A percentile compares a stretch with the other conserved stretches of the same genome.
phyloP scores from a whole-genome alignment of 2,888 invertebrate genomes.

The Thymelicus sylvestris region DNA sequence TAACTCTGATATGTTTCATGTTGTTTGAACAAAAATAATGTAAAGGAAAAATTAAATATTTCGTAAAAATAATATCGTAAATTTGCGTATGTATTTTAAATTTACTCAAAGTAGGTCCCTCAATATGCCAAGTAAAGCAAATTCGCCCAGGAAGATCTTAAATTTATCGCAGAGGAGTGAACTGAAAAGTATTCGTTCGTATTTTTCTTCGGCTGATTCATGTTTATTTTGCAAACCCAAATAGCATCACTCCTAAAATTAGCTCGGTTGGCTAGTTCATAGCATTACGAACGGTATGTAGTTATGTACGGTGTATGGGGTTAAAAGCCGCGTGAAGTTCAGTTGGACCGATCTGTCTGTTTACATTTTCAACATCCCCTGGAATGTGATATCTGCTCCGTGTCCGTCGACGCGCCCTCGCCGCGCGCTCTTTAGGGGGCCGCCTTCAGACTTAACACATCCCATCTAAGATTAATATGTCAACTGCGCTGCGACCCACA shows the following conservation, averaged over 20 bases:
- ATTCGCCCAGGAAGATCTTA: neutral
- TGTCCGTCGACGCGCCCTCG: conserved; percentile 34
- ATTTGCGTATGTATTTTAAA: too few relatives aligned
- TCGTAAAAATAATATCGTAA: too few relatives aligned
- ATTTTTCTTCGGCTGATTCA: conserved; percentile 23
- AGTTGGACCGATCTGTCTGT: conserved; percentile 30
- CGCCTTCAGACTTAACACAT: conserved; percentile 25
- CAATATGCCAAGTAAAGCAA: too few relatives aligned
- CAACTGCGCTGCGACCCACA: conserved; percentile 23
- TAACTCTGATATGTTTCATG: neutral
- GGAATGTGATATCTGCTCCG: conserved; percentile 38
- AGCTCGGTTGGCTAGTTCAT: conserved; percentile 26
- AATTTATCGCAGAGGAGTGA: neutral
- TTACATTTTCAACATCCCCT: conserved; percentile 40
- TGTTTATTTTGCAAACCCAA: conserved; percentile 30
- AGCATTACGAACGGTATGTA: neutral
- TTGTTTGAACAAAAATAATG: neutral
- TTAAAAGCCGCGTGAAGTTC: conserved; percentile 29
- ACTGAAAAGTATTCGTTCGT: conserved; percentile 12
- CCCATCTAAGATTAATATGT: conserved; percentile 26
- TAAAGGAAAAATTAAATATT: too few relatives aligned
- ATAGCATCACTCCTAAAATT: conserved; percentile 29
- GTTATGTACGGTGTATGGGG: conserved; percentile 13
- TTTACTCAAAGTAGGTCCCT: too few relatives aligned
- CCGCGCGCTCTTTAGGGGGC: conserved; percentile 1